Evolutionary conservation across 2,888 invertebrate genomes (phyloP), one percentile per base, ranked within the genome.

Genomic region (Morinoia aosen): DNA sequence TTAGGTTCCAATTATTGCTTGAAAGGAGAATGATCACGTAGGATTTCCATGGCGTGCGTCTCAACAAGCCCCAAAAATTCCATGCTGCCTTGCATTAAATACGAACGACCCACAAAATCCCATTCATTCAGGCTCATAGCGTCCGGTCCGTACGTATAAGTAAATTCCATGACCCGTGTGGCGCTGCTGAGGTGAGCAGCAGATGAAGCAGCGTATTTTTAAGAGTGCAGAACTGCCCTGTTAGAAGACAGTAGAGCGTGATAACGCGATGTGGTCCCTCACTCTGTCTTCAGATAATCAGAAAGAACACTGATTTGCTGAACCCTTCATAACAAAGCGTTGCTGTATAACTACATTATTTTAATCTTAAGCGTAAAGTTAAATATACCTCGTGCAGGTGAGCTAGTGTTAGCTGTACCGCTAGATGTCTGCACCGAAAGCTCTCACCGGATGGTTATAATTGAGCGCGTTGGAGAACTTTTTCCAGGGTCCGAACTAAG

Each of bases 331-430:
- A 93, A 57, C 40, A 57, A 93, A 93, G 58, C 93, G 93, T 93
- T 93, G 93, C 93, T 93, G 93, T 93, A 93, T 93, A 93, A 93
- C 93, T 93, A 93, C 93, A 93, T 93, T 93, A 93, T 93, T 93
- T 57, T 93, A 57, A 93, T 93, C 93, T 93, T 93, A 93, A 93
- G 93, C 93, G 57, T 93, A 93, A 93, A 39, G 57, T 93, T 93
- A 25, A 93, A 57, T 93, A 93, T 57, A 33, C 57, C 57, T 57
- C 57, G 93, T 93, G 93, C 33, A 93, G 93, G 93, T 57, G 57
- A 57, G 93, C 57, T 93, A 57, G 93, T 93, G 56, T 48, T 93
- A 93, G 93, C 58, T 93, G 57, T 93, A 93, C 56, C 57, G 57
- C 93, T 57, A 48, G n/a, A 93, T 33, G 56, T 57, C 56, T 33